Evolutionary conservation across 2,888 invertebrate species (phyloP).

Genomic region (Drosophila anomalata): DNA sequence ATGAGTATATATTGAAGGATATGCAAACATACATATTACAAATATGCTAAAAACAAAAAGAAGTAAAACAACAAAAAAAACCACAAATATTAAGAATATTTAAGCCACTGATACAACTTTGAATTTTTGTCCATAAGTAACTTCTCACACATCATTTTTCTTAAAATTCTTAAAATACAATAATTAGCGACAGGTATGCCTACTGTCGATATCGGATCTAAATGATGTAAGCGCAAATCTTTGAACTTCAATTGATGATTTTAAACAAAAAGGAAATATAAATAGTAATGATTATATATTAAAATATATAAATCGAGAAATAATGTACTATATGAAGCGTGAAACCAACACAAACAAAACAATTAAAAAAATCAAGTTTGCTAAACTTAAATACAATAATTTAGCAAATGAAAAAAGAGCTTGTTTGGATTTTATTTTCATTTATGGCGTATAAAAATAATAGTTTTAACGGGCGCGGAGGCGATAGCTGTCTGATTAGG

Average conservation of each 20-base stretch:
- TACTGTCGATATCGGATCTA: conserved; percentile 30
- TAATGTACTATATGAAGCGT: conserved; percentile 60
- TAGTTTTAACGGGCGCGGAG: too few relatives aligned
- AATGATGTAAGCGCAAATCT: conserved; percentile 43
- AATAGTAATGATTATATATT: conserved; percentile 63
- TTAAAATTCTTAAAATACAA: conserved; percentile 42
- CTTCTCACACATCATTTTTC: conserved; percentile 56
- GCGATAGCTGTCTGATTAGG: too few relatives aligned
- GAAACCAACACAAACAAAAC: conserved; percentile 56
- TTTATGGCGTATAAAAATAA: too few relatives aligned
- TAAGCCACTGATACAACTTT: conserved; percentile 57
- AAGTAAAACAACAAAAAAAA: conserved; percentile 40
- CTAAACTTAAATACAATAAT: conserved; percentile 74
- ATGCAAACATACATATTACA: conserved; percentile 43
- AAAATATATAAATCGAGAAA: conserved; percentile 55
- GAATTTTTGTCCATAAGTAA: conserved; percentile 68
- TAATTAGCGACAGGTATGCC: conserved; percentile 10
- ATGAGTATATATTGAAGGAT: conserved; percentile 30
- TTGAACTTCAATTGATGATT: conserved; percentile 69
- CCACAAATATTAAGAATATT: conserved; percentile 53
- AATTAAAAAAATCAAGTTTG: conserved; percentile 60
- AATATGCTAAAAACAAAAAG: conserved; percentile 49
- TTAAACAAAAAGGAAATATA: conserved; percentile 60
- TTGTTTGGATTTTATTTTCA: neutral
- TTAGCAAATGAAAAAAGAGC: conserved; percentile 66